Conservation (phyloP, 2,113 vertebrate genomes). For the Salvelinus alpinus region DNA sequence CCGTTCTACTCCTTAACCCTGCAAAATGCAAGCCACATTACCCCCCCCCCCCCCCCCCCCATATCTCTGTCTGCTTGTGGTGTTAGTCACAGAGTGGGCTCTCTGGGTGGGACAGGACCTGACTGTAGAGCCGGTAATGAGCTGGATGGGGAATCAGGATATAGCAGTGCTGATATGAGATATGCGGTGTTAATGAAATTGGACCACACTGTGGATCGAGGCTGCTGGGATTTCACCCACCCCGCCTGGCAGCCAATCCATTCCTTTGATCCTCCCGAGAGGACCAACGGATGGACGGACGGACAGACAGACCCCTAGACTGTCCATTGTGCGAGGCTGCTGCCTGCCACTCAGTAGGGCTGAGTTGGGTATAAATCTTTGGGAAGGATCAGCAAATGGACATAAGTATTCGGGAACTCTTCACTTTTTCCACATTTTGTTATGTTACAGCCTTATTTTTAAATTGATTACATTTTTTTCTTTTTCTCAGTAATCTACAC, state of each 20-base stretch:
- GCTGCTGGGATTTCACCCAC: constrained; percentile 7
- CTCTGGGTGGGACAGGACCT: background rate
- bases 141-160: constrained; percentile 34
- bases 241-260: constrained; percentile 30
- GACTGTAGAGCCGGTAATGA: constrained; percentile 36
- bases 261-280: constrained; percentile 37
- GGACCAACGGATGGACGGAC: constrained; percentile 54
- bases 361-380: constrained; percentile 50
- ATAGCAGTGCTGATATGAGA: constrained; percentile 21
- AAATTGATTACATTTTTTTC: no score
- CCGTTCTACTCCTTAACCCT: constrained; percentile 6
- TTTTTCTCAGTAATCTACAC: no score
- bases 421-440: no score
- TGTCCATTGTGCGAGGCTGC: constrained; percentile 51
- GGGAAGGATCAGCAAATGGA: constrained; percentile 27
- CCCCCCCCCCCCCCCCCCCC: background rate
- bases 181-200: constrained; percentile 38
- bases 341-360: constrained; percentile 50
- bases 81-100: constrained; percentile 15
- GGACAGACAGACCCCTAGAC: constrained; percentile 43
- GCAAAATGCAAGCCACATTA: background rate
- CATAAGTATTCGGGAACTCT: no score
- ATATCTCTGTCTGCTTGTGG: background rate
- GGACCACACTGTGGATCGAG: constrained; percentile 1
- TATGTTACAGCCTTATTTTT: no score